Base-by-base conservation (phyloP, 2,888 invertebrate genomes). In the Anthophora plumipes region DNA sequence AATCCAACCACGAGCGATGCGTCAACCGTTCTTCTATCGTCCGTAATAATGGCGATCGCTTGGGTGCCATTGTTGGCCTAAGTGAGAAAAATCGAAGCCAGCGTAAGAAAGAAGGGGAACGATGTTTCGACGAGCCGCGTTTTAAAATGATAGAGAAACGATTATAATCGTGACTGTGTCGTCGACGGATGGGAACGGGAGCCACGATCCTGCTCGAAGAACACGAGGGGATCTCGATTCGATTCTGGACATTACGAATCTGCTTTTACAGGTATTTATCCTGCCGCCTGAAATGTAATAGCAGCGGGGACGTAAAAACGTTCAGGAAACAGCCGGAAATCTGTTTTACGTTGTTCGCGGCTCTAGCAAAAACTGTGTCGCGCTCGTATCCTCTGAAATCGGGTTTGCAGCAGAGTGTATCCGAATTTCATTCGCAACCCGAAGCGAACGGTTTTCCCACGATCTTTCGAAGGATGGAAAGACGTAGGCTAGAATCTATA, bases 21-120 rank as follows among this genome's bases (percentile, higher is more conserved):
- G 63, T 88, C 85, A 63, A 80, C 59, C 43, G 22, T 84, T 50
- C 55, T 85, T n/a, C 69, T 71, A n/a, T 77, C 88, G 20, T 70
- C 66, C n/a, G 20, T 63, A 20, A 25, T 52, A 59, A 52, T 89
- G 61, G 55, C 37, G 61, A 57, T 85, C 64, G 77, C 59, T 59
- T 84, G 79, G 68, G 82, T 77, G 50, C 83, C 87, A 52, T 64
- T 89, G 79, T 70, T 85, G 76, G 87, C 81, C 82, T 90, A 90
- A 90, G 79, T 41, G 52, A 31, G 4, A 74, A 69, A 55, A 76
- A 67, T 78, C 79, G 71, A 70, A 75, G 68, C 37, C 64, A 25
- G 48, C 39, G 63, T 52, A 1, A 31, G 77, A 48, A 46, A 71
- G 61, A 70, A 55, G 46, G 59, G 60, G 64, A 31, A 82, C 83